Base-by-base conservation (phyloP, 2,113 vertebrate genomes). In the Mastomys coucha region DNA sequence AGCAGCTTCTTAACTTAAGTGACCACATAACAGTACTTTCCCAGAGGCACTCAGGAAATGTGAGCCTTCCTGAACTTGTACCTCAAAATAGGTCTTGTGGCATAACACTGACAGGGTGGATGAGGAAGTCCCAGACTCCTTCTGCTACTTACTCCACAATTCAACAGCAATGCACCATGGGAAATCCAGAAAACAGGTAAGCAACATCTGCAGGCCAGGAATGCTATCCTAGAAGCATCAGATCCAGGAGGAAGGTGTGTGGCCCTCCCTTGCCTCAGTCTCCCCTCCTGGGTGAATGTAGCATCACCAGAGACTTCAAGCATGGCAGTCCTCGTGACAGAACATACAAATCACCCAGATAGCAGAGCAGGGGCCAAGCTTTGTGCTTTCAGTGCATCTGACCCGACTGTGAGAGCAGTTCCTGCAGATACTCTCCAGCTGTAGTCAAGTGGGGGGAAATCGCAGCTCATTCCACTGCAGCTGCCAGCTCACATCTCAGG, bases 1-100 rank as follows among this genome's bases (percentile, higher is more conserved):
- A 76, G 14, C 42, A 63, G 63, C 73, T 33, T 94, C 91, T 26
- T 82, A 45, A 72, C 60, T 24, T 17, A 53, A 95, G 63, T 17
- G 81, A 12, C 4, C 7, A 87, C 2, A 45, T n/a, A 36, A 14
- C 31, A 76, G 33, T 49, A 63, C 31, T 85, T 70, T 76, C 65
- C 36, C 73, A 89, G 67, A 88, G 78, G 7, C 17, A 70, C 87
- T 42, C 77, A 69, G 65, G 39, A 89, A n/a, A 85, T 53, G 17
- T 45, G 63, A 85, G 13, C 39, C 58, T 95, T 89, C n/a, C 39
- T 95, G 58, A 45, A 75, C 88, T 93, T 92, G 36, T 39, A 82
- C 42, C 42, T 72, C 69, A 87, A 86, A 56, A 20, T 73, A 80
- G 81, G 42, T 65, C 92, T 63, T 10, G 2, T 9, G 33, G 22